A percentile compares a stretch with the other conserved stretches of the same genome.
phyloP scores from a whole-genome alignment of 2,797 vertebrate genomes.

The Vultur gryphus region DNA sequence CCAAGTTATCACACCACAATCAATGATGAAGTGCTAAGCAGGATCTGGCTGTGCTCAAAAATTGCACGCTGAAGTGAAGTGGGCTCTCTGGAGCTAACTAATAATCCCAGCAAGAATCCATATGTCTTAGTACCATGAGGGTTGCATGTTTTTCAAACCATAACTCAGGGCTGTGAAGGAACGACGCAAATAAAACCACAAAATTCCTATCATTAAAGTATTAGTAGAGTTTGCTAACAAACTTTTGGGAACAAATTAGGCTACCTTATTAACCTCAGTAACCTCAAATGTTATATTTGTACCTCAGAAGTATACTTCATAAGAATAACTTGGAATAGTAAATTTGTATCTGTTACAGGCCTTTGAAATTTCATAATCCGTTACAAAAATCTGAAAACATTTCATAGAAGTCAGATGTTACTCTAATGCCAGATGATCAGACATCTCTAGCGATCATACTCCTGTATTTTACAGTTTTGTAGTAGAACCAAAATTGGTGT shows the following conservation, averaged over 20 bases:
- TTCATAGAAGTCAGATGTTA: background rate
- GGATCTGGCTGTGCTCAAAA: slow-evolving; percentile 8
- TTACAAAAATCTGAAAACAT: background rate
- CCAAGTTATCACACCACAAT: background rate
- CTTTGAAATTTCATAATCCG: background rate
- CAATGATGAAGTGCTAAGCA: slow-evolving; percentile 37
- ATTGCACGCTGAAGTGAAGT: background rate
- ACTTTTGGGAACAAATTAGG: background rate
- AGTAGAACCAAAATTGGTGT: background rate
- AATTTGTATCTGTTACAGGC: background rate
- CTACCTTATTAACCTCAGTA: background rate
- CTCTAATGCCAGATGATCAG: background rate
- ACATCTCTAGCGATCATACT: background rate
- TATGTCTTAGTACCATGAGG: background rate
- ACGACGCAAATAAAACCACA: background rate
- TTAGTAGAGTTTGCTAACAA: background rate
- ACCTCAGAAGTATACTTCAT: background rate
- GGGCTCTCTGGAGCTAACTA: background rate
- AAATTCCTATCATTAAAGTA: background rate
- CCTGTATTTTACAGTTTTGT: background rate
- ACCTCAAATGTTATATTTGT: background rate
- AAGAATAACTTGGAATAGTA: background rate
- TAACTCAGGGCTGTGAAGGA: background rate
- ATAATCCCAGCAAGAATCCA: background rate
- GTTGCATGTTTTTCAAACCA: background rate